Evolutionary conservation across 2,113 vertebrate species (phyloP), one percentile per base, ranked within the genome.

Genomic region (Serilophus lunatus): DNA sequence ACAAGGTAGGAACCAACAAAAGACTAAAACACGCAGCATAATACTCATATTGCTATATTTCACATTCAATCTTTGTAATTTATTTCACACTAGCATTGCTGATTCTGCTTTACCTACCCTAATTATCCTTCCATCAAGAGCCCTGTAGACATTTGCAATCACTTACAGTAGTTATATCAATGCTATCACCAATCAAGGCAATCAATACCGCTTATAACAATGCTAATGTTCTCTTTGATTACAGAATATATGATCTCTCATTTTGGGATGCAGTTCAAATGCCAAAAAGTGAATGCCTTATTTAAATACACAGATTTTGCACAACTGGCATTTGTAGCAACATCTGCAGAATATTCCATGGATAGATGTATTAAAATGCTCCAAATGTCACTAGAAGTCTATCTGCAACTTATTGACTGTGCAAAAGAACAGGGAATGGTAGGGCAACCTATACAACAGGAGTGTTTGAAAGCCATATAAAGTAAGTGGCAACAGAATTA

Each of bases 331-430:
- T 42, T 45, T 74, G 25, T 26, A 61, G 15, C 79, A 71, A 82
- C 23, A 69, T 36, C 54, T 77, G 47, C 40, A 88, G 36, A 36
- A 77, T 83, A 63, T 49, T 72, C 83, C 45, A 49, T 0, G 6
- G n/a, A 33, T 13, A 91, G 40, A 60, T 0, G 0, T 24, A 42
- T 0, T 80, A 66, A 65, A 13, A 12, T 31, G 24, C 14, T 77
- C 33, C 42, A 63, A 69, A 57, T 9, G 17, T 25, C 79, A 80
- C 59, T 42, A 18, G 8, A 53, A 66, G 71, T 74, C 53, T 51
- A 33, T 42, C 51, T 81, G 42, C 60, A 78, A 29, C 72, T 76
- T 36, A 76, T 69, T 65, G 90, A 63, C 35, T 9, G 10, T 13
- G 59, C 38, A 38, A 61, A 47, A 68, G 57, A 86, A 44, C 12